phyloP scores from a whole-genome alignment of 2,888 invertebrate species.

The Pseudoips prasinana region DNA sequence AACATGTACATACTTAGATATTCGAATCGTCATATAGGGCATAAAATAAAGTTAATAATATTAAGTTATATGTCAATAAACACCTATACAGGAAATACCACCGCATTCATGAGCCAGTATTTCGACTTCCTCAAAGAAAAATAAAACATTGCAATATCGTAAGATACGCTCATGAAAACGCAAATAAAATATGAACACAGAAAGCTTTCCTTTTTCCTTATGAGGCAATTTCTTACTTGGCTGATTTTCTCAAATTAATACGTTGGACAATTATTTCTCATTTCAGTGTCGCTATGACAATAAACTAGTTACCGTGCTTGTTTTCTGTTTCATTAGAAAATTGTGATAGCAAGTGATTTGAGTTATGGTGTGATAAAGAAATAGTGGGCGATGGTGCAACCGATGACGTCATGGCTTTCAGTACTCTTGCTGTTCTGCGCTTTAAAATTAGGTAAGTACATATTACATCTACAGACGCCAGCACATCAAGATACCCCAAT shows the following conservation, averaged over 20 bases:
- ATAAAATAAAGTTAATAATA: too few relatives aligned
- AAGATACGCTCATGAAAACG: conserved; percentile 3
- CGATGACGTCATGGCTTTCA: conserved; percentile 49
- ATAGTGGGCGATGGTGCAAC: conserved; percentile 58
- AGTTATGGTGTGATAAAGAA: conserved; percentile 51
- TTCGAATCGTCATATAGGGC: too few relatives aligned
- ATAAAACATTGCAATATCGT: conserved; percentile 6
- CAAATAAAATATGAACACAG: conserved; percentile 1
- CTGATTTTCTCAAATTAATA: conserved; percentile 2
- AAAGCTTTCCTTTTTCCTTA: conserved; percentile 7
- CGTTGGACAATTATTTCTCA: conserved; percentile 1
- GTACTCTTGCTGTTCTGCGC: conserved; percentile 45
- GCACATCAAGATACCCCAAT: too few relatives aligned
- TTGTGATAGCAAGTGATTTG: conserved; percentile 35
- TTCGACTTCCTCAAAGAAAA: too few relatives aligned
- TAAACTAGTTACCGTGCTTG: conserved; percentile 23
- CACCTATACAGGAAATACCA: conserved; percentile 1
- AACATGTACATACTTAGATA: too few relatives aligned
- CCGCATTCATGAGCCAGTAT: not conserved
- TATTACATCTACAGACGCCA: too few relatives aligned
- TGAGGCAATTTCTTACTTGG: conserved; percentile 5
- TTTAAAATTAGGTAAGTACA: conserved; percentile 51
- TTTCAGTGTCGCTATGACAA: conserved; percentile 30
- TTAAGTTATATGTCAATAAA: too few relatives aligned
- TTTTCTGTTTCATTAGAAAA: conserved; percentile 38